Conservation (phyloP, 92 coral and sea anemone species). For the Diadumene lineata region DNA sequence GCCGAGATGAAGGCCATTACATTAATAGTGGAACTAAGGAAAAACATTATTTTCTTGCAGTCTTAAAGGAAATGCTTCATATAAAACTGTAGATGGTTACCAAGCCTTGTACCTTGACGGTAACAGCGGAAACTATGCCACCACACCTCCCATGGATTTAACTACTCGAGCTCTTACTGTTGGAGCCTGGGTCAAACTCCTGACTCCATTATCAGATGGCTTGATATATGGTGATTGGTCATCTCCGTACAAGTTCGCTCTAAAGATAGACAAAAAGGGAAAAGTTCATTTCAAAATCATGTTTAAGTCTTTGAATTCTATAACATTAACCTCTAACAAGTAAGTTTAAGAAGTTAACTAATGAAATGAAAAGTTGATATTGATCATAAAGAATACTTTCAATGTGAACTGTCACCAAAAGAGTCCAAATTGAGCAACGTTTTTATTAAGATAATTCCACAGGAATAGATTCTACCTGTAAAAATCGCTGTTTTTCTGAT, state of each 20-base stretch:
- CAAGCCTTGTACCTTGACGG: constrained; percentile 14
- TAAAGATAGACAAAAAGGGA: background rate
- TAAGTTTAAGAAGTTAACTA: background rate
- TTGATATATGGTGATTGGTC: constrained; percentile 18
- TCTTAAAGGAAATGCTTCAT: background rate
- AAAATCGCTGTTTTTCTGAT: no score
- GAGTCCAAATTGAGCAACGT: no score
- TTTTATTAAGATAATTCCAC: no score
- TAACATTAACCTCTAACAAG: background rate
- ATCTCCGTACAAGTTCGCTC: constrained; percentile 4
- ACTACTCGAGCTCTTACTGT: background rate
- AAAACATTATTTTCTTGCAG: background rate
- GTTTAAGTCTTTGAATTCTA: background rate
- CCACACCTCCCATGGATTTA: background rate
- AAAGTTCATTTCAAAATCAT: background rate
- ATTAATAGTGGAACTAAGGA: no score
- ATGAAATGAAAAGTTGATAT: no score
- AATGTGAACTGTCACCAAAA: no score
- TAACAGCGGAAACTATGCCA: constrained; percentile 4
- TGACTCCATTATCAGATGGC: constrained; percentile 11
- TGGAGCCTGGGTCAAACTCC: constrained; percentile 23
- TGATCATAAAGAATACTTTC: no score
- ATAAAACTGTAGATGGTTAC: constrained; percentile 3
- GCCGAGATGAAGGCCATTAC: no score
- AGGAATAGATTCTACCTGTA: no score